A percentile compares a stretch with the other conserved stretches of the same genome.
Conservation (phyloP, 1,140 invertebrate genomes). For the Rhyzopertha dominica region DNA sequence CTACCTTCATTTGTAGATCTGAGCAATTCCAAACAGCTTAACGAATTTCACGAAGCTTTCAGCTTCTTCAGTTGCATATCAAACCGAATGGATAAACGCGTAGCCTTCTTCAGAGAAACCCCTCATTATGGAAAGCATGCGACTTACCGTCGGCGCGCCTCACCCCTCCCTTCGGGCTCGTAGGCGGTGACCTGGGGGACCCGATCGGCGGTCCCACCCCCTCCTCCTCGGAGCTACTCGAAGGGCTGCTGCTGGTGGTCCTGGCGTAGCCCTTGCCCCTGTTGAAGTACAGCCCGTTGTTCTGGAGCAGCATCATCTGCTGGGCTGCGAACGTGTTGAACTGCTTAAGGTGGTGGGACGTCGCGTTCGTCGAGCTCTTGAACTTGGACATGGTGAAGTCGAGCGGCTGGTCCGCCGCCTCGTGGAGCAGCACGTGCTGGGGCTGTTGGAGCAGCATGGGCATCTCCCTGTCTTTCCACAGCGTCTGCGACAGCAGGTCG, state of each 20-base stretch:
- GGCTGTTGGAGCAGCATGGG: conserved; percentile 45
- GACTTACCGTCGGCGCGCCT: conserved; percentile 39
- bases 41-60: too few species aligned
- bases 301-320: conserved; percentile 42
- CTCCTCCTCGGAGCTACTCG: conserved; percentile 42
- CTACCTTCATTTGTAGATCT: too few species aligned
- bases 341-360: conserved; percentile 37
- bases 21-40: too few species aligned
- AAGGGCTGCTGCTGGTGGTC: conserved; percentile 34
- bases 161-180: conserved; percentile 30
- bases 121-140: conserved; percentile 12
- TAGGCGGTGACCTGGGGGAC: conserved; percentile 37
- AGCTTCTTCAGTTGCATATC: too few species aligned
- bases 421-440: conserved; percentile 39
- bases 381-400: conserved; percentile 50
- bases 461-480: conserved; percentile 39
- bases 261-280: conserved; percentile 39
- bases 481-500: conserved; percentile 37
- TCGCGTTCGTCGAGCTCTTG: conserved; percentile 37
- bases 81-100: too few species aligned
- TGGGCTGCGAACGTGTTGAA: conserved; percentile 35
- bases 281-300: conserved; percentile 40
- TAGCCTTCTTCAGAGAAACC: too few species aligned
- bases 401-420: conserved; percentile 43
- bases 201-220: conserved; percentile 39